These are phyloP conservation scores for Cebus imitator DNA, from an alignment of 2,113 vertebrate species.

Conservation along the genomic window DNA sequence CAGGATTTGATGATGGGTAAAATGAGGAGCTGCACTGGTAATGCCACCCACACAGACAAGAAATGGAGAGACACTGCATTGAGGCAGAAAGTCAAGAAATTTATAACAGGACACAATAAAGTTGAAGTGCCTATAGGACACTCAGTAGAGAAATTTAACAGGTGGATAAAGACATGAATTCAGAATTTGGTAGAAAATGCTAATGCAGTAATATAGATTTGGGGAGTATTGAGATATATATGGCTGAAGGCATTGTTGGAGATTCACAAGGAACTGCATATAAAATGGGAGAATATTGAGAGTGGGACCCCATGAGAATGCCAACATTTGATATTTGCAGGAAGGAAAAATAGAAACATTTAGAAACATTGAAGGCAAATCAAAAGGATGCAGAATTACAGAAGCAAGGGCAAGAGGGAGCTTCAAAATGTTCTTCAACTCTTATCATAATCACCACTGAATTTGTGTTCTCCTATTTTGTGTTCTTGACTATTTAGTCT, in stretches of 20 bases:
- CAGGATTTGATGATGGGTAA: not conserved
- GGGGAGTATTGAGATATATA: not conserved
- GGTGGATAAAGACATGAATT: not conserved
- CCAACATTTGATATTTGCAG: not conserved
- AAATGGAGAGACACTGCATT: not conserved
- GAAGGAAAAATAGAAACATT: not conserved
- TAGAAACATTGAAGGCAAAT: not conserved
- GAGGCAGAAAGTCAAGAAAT: not conserved
- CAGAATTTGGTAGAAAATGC: not conserved
- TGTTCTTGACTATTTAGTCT: not conserved
- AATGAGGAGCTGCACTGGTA: not conserved
- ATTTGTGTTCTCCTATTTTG: not conserved
- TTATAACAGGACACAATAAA: too few species aligned
- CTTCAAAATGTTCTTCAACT: not conserved
- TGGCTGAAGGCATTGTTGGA: not conserved
- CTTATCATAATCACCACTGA: not conserved
- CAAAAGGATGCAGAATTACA: not conserved
- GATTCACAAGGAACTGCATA: not conserved
- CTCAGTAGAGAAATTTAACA: not conserved
- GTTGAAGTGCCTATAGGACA: not conserved
- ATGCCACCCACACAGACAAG: not conserved
- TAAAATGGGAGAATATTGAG: not conserved
- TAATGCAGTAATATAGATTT: not conserved
- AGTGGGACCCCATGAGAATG: not conserved
- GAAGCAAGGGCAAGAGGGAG: not conserved